phyloP scores from a whole-genome alignment of 1,140 invertebrate genomes.

The Helicoverpa zea region DNA sequence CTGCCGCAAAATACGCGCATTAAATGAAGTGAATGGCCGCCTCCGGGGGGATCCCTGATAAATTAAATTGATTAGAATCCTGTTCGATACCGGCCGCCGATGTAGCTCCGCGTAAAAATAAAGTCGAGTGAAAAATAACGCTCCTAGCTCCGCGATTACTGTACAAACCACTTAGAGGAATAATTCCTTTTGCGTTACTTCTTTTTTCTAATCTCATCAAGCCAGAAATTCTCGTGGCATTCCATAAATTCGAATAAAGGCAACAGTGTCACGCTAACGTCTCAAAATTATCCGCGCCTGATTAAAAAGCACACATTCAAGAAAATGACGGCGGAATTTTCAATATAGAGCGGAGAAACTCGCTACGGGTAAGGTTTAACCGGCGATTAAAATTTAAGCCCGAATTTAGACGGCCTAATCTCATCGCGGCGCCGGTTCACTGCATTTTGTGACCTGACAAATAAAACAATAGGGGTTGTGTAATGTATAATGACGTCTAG shows the following conservation, averaged over 20 bases:
- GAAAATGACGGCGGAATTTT: conserved; percentile 73
- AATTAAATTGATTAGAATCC: conserved; percentile 87
- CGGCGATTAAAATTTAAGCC: conserved; percentile 84
- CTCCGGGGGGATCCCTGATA: conserved; percentile 84
- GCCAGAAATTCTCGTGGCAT: conserved; percentile 4
- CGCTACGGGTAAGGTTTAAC: conserved; percentile 77
- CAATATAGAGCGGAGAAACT: conserved; percentile 72
- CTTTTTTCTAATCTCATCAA: conserved; percentile 20
- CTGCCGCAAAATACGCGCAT: conserved; percentile 86
- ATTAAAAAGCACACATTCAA: conserved; percentile 65
- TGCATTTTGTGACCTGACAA: conserved; percentile 80
- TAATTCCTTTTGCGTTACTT: conserved; percentile 48
- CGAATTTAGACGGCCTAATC: conserved; percentile 83
- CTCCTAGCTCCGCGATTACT: conserved; percentile 69
- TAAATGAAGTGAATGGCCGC: conserved; percentile 86
- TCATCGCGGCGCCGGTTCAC: conserved; percentile 75
- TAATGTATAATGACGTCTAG: conserved; percentile 47
- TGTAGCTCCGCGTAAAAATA: conserved; percentile 83
- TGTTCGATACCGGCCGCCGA: conserved; percentile 80
- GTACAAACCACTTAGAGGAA: conserved; percentile 53
- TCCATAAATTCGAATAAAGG: conserved; percentile 14
- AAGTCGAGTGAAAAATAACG: conserved; percentile 83
- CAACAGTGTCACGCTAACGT: conserved; percentile 16
- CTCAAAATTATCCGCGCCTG: conserved; percentile 40
- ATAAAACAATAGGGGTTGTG: conserved; percentile 62